Evolutionary conservation across 2,888 invertebrate genomes (phyloP).

Genomic region (Morinoia aosen): DNA sequence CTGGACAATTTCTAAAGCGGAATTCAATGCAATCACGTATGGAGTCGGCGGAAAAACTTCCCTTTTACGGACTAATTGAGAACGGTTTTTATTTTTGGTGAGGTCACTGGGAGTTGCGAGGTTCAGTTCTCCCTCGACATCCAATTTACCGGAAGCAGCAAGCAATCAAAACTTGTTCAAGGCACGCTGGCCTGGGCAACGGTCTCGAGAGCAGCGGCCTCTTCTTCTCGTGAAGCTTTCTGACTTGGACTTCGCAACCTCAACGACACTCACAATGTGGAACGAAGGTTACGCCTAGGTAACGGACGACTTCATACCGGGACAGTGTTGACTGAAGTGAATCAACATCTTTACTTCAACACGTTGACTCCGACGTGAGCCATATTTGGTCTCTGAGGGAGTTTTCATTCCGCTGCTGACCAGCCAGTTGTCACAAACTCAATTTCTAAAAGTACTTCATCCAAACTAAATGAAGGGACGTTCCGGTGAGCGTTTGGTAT

Average conservation of each 20-base stretch:
- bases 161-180: conserved; percentile 16
- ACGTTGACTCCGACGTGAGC: too few species aligned
- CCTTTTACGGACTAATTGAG: not conserved
- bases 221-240: not conserved
- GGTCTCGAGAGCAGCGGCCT: not conserved
- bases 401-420: too few species aligned
- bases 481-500: too few species aligned
- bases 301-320: not conserved
- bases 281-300: not conserved
- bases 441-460: too few species aligned
- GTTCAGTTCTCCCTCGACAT: not conserved
- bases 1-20: not conserved
- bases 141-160: not conserved
- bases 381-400: too few species aligned
- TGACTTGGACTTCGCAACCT: not conserved
- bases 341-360: not conserved
- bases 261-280: not conserved
- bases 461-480: too few species aligned
- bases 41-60: not conserved
- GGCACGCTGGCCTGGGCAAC: not conserved
- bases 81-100: not conserved
- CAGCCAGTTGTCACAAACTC: too few species aligned
- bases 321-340: not conserved
- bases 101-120: not conserved
- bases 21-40: not conserved